phyloP scores from a whole-genome alignment of 2,888 invertebrate species.

The Diploptera punctata region DNA sequence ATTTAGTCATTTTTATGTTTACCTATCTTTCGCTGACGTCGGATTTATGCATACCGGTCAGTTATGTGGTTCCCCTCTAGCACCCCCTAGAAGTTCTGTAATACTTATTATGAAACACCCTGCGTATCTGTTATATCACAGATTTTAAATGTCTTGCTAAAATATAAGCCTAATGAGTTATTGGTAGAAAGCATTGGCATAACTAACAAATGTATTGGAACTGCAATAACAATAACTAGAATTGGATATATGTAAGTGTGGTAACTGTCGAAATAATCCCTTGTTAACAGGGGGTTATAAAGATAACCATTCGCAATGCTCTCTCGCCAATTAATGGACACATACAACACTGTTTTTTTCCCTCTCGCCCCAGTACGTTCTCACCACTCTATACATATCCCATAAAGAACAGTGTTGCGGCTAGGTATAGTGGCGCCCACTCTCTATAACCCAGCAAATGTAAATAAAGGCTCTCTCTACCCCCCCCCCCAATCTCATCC shows the following conservation, averaged over 20 bases:
- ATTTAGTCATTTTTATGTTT: too few species aligned
- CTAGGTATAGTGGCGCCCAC: neutral
- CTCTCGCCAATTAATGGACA: constrained; percentile 16
- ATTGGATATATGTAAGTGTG: neutral
- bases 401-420: constrained; percentile 16
- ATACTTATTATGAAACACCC: too few species aligned
- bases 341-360: neutral
- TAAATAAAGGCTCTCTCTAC: constrained; percentile 11
- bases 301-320: neutral
- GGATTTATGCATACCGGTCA: too few species aligned
- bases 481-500: neutral
- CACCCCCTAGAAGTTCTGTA: too few species aligned
- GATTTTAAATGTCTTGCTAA: too few species aligned
- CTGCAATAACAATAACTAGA: too few species aligned
- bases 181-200: too few species aligned
- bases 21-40: too few species aligned
- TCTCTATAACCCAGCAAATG: neutral
- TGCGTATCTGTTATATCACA: too few species aligned
- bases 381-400: constrained; percentile 12
- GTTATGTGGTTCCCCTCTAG: too few species aligned
- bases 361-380: neutral
- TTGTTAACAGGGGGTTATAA: constrained; percentile 4
- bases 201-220: too few species aligned
- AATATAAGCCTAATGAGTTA: too few species aligned
- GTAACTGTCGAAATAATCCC: constrained; percentile 4